These are phyloP conservation scores for Antheraea yamamai DNA, from an alignment of 2,888 invertebrate species.

Conservation along the genomic window DNA sequence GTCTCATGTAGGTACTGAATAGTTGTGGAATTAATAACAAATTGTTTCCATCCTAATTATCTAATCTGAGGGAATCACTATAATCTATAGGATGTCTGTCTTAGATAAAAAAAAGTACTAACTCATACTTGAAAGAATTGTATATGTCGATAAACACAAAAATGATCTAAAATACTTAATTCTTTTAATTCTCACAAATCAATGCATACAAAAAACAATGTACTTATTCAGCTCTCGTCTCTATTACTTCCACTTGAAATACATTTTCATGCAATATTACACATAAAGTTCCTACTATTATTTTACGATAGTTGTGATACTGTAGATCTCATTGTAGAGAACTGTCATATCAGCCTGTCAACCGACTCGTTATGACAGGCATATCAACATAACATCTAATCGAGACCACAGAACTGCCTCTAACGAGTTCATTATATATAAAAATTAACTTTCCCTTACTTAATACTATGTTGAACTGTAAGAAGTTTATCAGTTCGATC, in stretches of 20 bases:
- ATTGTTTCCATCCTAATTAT: background rate
- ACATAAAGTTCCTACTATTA: background rate
- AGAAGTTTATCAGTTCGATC: background rate
- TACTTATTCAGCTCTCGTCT: background rate
- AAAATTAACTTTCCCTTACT: conserved; percentile 28
- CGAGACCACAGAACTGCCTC: background rate
- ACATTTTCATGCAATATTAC: background rate
- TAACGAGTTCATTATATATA: conserved; percentile 21
- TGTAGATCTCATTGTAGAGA: background rate
- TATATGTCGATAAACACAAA: no score
- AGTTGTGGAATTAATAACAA: no score
- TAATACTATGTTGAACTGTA: background rate
- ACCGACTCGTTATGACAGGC: background rate
- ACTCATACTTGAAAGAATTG: no score
- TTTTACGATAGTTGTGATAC: background rate
- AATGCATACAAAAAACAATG: background rate
- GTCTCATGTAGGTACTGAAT: no score
- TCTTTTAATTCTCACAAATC: no score
- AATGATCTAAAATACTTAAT: background rate
- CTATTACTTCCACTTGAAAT: background rate
- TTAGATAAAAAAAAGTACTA: background rate
- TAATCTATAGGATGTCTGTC: background rate
- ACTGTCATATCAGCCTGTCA: background rate
- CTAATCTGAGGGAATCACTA: background rate
- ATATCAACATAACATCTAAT: conserved; percentile 6